A percentile compares a stretch with the other conserved stretches of the same genome.
phyloP scores from a whole-genome alignment of 2,888 invertebrate genomes.

The Pristionchus mayeri region DNA sequence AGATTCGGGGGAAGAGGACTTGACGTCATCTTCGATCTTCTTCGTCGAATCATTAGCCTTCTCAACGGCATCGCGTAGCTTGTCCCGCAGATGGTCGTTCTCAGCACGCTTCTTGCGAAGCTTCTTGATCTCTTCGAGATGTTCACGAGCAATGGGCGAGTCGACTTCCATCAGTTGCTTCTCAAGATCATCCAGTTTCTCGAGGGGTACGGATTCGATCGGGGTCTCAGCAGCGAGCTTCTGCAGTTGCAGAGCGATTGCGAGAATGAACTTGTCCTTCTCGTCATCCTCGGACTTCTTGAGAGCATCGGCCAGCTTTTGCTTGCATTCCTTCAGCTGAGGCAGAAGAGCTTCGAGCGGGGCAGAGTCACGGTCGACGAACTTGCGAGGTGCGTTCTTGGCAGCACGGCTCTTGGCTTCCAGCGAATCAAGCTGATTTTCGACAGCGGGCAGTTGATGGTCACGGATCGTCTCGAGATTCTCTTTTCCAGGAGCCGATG shows the following conservation, averaged over 20 bases:
- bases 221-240: conserved; percentile 39
- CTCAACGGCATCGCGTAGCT: conserved; percentile 15
- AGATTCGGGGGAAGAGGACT: conserved; percentile 10
- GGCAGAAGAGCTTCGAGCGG: not conserved
- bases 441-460: conserved; percentile 39
- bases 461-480: conserved; percentile 41
- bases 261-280: conserved; percentile 47
- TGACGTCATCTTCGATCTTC: conserved; percentile 38
- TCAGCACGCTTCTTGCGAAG: conserved; percentile 49
- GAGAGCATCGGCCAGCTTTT: conserved; percentile 37
- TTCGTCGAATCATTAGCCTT: conserved; percentile 36
- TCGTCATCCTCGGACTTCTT: conserved; percentile 41
- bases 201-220: not conserved
- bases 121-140: conserved; percentile 53
- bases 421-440: conserved; percentile 20
- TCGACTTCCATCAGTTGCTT: conserved; percentile 54
- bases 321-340: conserved; percentile 1
- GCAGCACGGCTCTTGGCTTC: conserved; percentile 43
- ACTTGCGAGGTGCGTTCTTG: conserved; percentile 44
- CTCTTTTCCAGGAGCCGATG: conserved; percentile 34
- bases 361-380: conserved; percentile 30
- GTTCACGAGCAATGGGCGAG: conserved; percentile 42
- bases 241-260: conserved; percentile 37
- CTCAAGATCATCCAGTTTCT: conserved; percentile 53
- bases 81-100: conserved; percentile 28